Conservation (phyloP, 2,888 invertebrate species). For the Koerneria pararmatus region DNA sequence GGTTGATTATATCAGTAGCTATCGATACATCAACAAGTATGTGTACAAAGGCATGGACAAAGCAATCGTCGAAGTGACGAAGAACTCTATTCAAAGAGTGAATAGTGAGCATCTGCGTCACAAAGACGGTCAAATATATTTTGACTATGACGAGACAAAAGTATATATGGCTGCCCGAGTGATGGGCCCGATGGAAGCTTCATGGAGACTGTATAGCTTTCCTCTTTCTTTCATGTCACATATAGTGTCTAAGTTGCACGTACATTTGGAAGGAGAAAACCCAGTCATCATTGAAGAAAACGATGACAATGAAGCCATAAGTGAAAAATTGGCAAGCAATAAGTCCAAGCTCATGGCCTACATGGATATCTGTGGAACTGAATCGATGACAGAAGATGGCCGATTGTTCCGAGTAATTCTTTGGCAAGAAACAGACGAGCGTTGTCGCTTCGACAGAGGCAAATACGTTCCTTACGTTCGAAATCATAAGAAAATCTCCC, state of each 20-base stretch:
- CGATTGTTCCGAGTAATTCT: not conserved
- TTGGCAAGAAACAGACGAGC: slow-evolving; percentile 1
- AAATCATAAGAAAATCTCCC: not conserved
- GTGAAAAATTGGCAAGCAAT: not conserved
- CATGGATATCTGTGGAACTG: not conserved
- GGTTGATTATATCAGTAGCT: slow-evolving; percentile 35
- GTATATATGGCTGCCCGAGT: too few species aligned
- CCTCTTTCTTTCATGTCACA: slow-evolving; percentile 7
- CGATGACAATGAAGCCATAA: not conserved
- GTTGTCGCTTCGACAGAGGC: not conserved
- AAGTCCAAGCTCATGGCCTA: not conserved
- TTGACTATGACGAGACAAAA: too few species aligned
- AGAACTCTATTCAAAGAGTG: not conserved
- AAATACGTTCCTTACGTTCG: slow-evolving; percentile 6
- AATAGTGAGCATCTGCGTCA: not conserved
- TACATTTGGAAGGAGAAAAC: too few species aligned
- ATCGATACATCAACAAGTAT: slow-evolving; percentile 58
- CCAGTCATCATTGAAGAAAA: not conserved
- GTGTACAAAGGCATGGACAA: slow-evolving; percentile 50
- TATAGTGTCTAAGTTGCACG: too few species aligned
- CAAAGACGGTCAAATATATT: too few species aligned
- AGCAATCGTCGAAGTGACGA: slow-evolving; percentile 21
- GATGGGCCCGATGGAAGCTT: too few species aligned
- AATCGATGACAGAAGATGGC: not conserved
- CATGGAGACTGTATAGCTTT: too few species aligned